Evolutionary conservation across 1,140 invertebrate genomes (phyloP).

Genomic region (Leptoteleia sp.): DNA sequence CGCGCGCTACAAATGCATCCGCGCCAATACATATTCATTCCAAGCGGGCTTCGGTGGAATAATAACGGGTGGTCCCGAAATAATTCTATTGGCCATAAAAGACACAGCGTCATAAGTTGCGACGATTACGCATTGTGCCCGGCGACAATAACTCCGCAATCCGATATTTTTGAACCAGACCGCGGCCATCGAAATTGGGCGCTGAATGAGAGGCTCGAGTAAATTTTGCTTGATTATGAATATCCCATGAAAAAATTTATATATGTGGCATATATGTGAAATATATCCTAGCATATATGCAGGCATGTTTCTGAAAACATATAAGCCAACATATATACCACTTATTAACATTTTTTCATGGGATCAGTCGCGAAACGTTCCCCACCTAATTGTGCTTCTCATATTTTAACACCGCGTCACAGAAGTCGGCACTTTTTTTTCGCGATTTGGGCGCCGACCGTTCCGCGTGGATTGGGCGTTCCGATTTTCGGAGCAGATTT

Average conservation of each 20-base stretch:
- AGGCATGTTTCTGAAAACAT: too few species aligned
- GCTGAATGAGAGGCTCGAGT: background rate
- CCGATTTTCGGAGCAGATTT: slow-evolving; percentile 24
- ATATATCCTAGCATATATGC: too few species aligned
- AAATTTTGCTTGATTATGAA: slow-evolving; percentile 3
- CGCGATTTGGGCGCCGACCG: background rate
- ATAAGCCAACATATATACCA: too few species aligned
- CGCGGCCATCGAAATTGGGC: slow-evolving; percentile 19
- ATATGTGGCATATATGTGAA: too few species aligned
- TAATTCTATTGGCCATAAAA: slow-evolving; percentile 49
- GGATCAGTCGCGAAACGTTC: too few species aligned
- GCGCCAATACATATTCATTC: slow-evolving; percentile 51
- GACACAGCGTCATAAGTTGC: slow-evolving; percentile 39
- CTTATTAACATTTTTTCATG: too few species aligned
- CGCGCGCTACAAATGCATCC: slow-evolving; percentile 46
- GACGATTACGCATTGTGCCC: slow-evolving; percentile 37
- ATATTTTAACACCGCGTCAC: too few species aligned
- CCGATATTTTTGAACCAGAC: slow-evolving; percentile 32
- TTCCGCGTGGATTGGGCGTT: slow-evolving; percentile 6
- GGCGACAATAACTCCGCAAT: slow-evolving; percentile 25
- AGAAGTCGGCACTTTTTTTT: too few species aligned
- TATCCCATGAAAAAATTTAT: too few species aligned
- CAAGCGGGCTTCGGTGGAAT: slow-evolving; percentile 44
- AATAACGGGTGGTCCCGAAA: slow-evolving; percentile 54
- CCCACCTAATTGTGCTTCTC: background rate